Conservation (phyloP, 2,888 invertebrate species). For the Stenodema calcarata region DNA sequence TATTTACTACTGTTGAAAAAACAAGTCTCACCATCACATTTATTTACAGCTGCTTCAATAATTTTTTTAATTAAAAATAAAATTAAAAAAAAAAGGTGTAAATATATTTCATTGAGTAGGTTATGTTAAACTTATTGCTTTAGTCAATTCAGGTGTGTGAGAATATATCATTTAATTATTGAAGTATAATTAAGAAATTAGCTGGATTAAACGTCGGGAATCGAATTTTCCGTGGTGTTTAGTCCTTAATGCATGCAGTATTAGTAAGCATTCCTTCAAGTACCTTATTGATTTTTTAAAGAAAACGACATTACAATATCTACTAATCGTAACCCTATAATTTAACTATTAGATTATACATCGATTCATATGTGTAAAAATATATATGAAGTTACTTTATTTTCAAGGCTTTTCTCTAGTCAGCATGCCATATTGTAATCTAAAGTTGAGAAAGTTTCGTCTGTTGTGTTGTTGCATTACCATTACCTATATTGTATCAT, state of each 20-base stretch:
- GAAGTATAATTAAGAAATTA: neutral
- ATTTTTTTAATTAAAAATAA: too few relatives aligned
- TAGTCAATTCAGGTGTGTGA: neutral
- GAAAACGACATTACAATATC: neutral
- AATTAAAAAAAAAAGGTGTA: too few relatives aligned
- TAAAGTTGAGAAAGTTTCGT: neutral
- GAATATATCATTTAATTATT: neutral
- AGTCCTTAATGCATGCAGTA: slow-evolving; percentile 25
- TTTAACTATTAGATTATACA: neutral
- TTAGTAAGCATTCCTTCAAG: slow-evolving; percentile 35
- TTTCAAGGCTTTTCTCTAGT: slow-evolving; percentile 26
- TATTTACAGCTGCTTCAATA: too few relatives aligned
- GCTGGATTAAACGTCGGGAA: neutral
- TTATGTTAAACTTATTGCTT: neutral
- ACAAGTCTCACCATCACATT: too few relatives aligned
- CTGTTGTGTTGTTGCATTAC: neutral
- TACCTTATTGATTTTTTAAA: neutral
- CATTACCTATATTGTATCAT: neutral
- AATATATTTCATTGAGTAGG: neutral
- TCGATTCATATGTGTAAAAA: neutral
- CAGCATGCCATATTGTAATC: slow-evolving; percentile 4
- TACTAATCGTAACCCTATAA: neutral
- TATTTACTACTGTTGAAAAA: too few relatives aligned
- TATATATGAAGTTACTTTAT: neutral
- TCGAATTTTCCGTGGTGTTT: neutral